These are phyloP conservation scores for Hozukius guyotensis DNA, from an alignment of 2,797 vertebrate species.

Conservation along the genomic window DNA sequence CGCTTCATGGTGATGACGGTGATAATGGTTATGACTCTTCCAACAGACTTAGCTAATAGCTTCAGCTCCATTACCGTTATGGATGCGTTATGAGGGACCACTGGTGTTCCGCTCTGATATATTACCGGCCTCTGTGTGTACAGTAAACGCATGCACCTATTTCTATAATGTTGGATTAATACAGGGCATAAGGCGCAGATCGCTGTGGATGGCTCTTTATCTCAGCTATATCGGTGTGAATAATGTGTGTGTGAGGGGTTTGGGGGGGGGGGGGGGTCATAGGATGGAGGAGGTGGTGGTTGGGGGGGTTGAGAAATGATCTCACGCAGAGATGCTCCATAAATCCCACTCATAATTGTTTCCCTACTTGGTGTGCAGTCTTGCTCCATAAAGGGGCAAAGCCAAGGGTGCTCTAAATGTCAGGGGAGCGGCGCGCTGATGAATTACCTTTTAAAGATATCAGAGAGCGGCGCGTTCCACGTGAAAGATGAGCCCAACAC, in stretches of 20 bases:
- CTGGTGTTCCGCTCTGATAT: constrained; percentile 47
- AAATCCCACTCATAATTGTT: constrained; percentile 84
- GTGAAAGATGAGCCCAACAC: constrained; percentile 79
- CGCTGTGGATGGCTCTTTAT: constrained; percentile 61
- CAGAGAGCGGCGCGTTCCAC: constrained; percentile 66
- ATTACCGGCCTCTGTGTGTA: constrained; percentile 28
- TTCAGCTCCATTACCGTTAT: constrained; percentile 51
- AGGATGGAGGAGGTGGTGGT: constrained; percentile 36
- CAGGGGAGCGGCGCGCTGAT: constrained; percentile 79
- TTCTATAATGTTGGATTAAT: constrained; percentile 57
- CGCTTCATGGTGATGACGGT: constrained; percentile 9
- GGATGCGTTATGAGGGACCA: constrained; percentile 46
- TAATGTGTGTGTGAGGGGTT: constrained; percentile 56
- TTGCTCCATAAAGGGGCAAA: constrained; percentile 78
- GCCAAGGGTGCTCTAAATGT: constrained; percentile 80
- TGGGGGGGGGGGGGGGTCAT: constrained; percentile 29
- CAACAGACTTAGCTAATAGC: constrained; percentile 48
- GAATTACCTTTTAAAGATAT: constrained; percentile 85
- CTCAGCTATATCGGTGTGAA: constrained; percentile 63
- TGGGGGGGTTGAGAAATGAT: constrained; percentile 71
- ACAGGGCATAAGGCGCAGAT: constrained; percentile 45
- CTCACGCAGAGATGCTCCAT: constrained; percentile 74
- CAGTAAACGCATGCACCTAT: constrained; percentile 28
- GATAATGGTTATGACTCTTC: constrained; percentile 52
- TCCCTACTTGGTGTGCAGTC: constrained; percentile 75